phyloP scores from a whole-genome alignment of 2,888 invertebrate species.

The Sphinx pinastri region DNA sequence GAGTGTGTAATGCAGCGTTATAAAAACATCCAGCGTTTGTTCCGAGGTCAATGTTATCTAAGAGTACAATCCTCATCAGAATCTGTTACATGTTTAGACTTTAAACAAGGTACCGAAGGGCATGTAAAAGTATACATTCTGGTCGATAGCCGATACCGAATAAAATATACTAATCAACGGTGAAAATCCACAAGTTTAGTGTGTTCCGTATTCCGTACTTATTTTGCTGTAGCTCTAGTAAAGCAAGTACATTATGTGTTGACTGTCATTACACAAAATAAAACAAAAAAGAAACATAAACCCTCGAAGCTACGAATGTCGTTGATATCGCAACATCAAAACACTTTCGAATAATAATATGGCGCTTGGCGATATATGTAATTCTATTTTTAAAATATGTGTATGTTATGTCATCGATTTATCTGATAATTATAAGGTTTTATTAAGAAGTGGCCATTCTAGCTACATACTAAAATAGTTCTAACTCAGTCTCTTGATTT shows the following conservation, averaged over 20 bases:
- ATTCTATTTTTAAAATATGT: neutral
- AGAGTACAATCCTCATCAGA: neutral
- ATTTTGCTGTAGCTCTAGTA: no score
- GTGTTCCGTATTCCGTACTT: no score
- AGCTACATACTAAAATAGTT: neutral
- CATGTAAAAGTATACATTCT: neutral
- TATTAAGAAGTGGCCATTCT: neutral
- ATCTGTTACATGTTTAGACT: neutral
- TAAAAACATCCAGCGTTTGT: neutral
- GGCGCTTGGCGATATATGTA: neutral
- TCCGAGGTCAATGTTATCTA: constrained; percentile 2
- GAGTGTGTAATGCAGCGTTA: neutral
- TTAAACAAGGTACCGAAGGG: neutral
- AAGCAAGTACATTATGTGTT: no score
- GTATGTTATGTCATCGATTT: neutral
- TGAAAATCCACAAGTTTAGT: no score
- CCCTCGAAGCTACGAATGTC: neutral
- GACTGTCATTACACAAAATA: no score
- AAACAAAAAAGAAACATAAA: neutral
- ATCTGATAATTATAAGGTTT: neutral
- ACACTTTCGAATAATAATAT: neutral
- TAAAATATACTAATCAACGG: no score
- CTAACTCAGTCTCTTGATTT: no score
- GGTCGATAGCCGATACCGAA: no score
- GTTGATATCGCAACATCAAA: neutral